Evolutionary conservation across 2,888 invertebrate genomes (phyloP), one percentile per base, ranked within the genome.

Genomic region (Oscheius onirici): DNA sequence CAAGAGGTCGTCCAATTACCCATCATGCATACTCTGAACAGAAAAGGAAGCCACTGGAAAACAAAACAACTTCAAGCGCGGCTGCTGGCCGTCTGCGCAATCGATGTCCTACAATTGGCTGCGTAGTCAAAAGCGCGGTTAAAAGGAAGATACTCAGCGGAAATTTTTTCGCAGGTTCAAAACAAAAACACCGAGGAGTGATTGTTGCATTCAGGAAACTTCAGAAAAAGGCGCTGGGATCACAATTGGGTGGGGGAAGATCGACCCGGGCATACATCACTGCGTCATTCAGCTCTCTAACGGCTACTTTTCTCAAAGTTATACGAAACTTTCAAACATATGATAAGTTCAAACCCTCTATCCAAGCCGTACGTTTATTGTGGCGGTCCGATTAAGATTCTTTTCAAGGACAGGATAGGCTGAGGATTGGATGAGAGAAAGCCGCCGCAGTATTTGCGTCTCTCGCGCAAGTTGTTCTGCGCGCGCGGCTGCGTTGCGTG

Each of bases 381-480:
- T 58, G 34, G 22, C 41, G n/a, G 57, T 26, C 34, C 34, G 61
- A 61, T 22, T 28, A 34, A 49, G 63, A 49, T 49, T 49, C 63
- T 49, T 61, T 63, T 63, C 63, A 63, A 63, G 49, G 63, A 63
- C 63, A 63, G 63, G 63, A 63, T 63, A 58, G 34, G 34, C 41
- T 58, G 63, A 63, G 63, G 63, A 63, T 63, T 28, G 63, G 63
- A 63, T 63, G 63, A 63, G 63, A 63, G 63, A 63, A 49, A 63
- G 63, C 63, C 49, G 26, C 63, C 49, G 46, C 63, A 49, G 63
- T 49, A 49, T 63, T 49, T 63, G 3, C 8, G 63, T 49, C 49
- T 49, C 63, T 49, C 49, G 46, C 63, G 63, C 63, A 58, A 58
- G 63, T 63, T 49, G 63, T 63, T 63, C 49, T 46, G 28, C 58